These are phyloP conservation scores for Formica exsecta DNA, from an alignment of 1,140 invertebrate genomes.

Conservation along the genomic window DNA sequence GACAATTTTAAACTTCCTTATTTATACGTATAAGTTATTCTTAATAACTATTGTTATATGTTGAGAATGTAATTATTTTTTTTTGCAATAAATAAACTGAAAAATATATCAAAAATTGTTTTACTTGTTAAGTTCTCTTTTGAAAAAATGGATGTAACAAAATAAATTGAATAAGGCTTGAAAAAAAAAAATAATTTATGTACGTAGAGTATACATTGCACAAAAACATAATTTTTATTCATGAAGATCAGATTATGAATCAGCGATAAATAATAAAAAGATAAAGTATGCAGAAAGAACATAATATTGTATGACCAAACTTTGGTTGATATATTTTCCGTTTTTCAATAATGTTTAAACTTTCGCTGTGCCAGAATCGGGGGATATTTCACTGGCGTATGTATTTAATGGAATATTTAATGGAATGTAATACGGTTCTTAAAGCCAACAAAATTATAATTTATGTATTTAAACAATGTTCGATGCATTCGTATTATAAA, in stretches of 20 bases:
- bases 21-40: background rate
- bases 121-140: constrained; percentile 16
- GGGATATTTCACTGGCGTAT: background rate
- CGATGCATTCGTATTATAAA: constrained; percentile 4
- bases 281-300: background rate
- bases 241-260: constrained; percentile 11
- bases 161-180: constrained; percentile 1
- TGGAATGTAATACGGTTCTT: constrained; percentile 52
- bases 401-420: constrained; percentile 45
- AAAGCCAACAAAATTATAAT: constrained; percentile 46
- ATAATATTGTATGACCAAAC: constrained; percentile 11
- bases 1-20: constrained; percentile 6
- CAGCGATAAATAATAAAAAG: background rate
- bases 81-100: background rate
- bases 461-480: constrained; percentile 36
- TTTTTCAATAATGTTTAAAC: constrained; percentile 1
- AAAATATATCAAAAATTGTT: background rate
- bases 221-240: constrained; percentile 29
- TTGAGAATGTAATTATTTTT: background rate
- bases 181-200: background rate
- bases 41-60: background rate
- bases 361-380: constrained; percentile 2
- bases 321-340: background rate
- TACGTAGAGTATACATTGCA: background rate
- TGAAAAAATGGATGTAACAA: background rate